Conservation (phyloP, 2,113 vertebrate genomes). For the Rhegmatorhina hoffmannsi region DNA sequence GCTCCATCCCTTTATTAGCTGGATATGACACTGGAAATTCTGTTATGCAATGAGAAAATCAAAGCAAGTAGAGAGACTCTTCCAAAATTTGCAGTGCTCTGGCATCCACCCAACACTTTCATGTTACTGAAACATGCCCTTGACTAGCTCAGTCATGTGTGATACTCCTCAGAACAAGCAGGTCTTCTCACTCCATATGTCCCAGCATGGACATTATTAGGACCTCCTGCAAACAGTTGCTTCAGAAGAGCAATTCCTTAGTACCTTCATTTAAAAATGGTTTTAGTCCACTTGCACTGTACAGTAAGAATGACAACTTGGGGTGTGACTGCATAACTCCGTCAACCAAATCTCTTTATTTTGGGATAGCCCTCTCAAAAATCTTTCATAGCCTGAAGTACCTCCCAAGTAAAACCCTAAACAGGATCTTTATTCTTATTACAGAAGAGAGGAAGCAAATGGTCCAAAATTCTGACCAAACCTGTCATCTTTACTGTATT, state of each 20-base stretch:
- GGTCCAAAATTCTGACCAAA: neutral
- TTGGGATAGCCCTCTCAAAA: neutral
- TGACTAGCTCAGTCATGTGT: neutral
- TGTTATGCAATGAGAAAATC: neutral
- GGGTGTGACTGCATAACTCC: neutral
- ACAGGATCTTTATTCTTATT: neutral
- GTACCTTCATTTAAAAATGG: neutral
- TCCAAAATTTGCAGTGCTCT: neutral
- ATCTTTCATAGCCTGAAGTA: neutral
- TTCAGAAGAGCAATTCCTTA: neutral
- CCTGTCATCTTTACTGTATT: neutral
- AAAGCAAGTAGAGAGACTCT: neutral
- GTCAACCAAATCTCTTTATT: neutral
- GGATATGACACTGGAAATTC: neutral
- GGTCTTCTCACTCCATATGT: neutral
- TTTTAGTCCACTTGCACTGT: neutral
- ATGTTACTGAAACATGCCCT: neutral
- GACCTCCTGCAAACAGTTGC: neutral
- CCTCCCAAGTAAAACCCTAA: neutral
- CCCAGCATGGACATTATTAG: neutral
- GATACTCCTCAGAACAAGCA: neutral
- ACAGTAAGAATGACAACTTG: neutral
- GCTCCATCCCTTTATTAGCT: neutral
- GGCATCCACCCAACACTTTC: neutral
- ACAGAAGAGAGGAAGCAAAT: neutral